Percentiles rank a stretch among this genome's conserved stretches.
These are phyloP conservation scores for Empis stercorea DNA, from an alignment of 2,888 invertebrate species.

Conservation along the genomic window DNA sequence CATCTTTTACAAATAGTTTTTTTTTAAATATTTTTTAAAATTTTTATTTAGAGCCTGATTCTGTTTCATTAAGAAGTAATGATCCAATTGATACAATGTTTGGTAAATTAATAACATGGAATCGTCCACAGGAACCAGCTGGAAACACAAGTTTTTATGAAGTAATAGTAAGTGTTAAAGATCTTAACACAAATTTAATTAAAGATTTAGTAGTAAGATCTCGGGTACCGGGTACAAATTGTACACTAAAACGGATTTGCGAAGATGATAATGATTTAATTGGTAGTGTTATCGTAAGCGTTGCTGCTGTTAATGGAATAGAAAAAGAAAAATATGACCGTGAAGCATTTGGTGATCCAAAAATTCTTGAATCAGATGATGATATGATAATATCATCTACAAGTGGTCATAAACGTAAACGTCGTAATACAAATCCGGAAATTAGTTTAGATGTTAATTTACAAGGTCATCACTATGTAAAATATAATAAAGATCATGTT, in stretches of 20 bases:
- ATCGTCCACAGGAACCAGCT: slow-evolving; percentile 38
- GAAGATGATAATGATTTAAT: slow-evolving; percentile 12
- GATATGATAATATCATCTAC: slow-evolving; percentile 12
- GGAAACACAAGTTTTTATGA: slow-evolving; percentile 47
- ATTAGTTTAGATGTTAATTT: slow-evolving; percentile 10
- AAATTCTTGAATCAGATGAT: slow-evolving; percentile 2
- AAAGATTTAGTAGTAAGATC: slow-evolving; percentile 15
- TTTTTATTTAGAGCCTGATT: slow-evolving; percentile 14
- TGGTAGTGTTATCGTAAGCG: slow-evolving; percentile 10
- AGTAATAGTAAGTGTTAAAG: slow-evolving; percentile 23
- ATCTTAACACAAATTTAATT: neutral
- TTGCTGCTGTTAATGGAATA: slow-evolving; percentile 30
- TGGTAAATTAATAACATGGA: slow-evolving; percentile 33
- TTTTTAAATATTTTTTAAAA: no score
- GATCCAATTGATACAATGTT: neutral
- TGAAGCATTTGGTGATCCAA: slow-evolving; percentile 12
- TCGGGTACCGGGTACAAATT: slow-evolving; percentile 14
- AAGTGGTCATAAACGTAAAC: slow-evolving; percentile 2
- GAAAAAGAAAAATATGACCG: neutral
- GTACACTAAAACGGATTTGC: slow-evolving; percentile 17
- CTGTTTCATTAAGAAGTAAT: neutral
- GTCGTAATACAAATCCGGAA: slow-evolving; percentile 17
- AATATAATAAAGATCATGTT: no score
- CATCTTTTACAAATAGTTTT: no score
- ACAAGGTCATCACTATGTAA: no score